Conservation (phyloP, 2,113 vertebrate species). For the Paramisgurnus dabryanus region DNA sequence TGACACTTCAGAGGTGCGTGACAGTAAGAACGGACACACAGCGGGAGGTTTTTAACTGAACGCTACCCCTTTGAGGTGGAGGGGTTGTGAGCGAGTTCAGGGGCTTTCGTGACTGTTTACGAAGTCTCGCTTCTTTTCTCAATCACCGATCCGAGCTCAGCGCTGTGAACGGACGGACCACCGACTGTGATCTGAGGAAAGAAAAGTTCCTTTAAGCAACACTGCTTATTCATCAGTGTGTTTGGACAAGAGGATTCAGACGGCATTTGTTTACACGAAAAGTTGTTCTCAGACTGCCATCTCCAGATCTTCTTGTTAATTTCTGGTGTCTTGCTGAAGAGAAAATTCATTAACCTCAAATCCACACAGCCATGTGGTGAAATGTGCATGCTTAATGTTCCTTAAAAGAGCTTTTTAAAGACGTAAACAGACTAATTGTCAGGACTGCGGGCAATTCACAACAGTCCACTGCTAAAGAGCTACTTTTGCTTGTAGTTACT, state of each 20-base stretch:
- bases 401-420: constrained; percentile 77
- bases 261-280: constrained; percentile 70
- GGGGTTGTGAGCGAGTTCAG: not conserved
- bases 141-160: constrained; percentile 55
- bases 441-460: constrained; percentile 61
- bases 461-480: constrained; percentile 65
- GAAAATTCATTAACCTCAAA: constrained; percentile 79
- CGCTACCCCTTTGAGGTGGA: constrained; percentile 6
- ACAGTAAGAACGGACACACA: constrained; percentile 3
- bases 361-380: constrained; percentile 69
- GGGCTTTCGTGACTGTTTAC: constrained; percentile 33
- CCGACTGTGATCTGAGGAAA: constrained; percentile 67
- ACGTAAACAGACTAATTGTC: constrained; percentile 73
- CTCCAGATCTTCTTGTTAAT: constrained; percentile 72
- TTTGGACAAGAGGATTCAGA: constrained; percentile 54
- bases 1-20: constrained; percentile 13
- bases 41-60: constrained; percentile 18
- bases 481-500: constrained; percentile 56
- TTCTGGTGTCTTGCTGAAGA: constrained; percentile 68
- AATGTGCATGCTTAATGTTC: constrained; percentile 78
- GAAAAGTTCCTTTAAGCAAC: constrained; percentile 50
- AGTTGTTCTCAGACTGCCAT: constrained; percentile 61
- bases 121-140: constrained; percentile 50
- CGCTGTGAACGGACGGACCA: constrained; percentile 49
- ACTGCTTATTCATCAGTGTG: constrained; percentile 43